Base-by-base conservation (phyloP, 2,888 invertebrate species). In the Crepidodera aurea region DNA sequence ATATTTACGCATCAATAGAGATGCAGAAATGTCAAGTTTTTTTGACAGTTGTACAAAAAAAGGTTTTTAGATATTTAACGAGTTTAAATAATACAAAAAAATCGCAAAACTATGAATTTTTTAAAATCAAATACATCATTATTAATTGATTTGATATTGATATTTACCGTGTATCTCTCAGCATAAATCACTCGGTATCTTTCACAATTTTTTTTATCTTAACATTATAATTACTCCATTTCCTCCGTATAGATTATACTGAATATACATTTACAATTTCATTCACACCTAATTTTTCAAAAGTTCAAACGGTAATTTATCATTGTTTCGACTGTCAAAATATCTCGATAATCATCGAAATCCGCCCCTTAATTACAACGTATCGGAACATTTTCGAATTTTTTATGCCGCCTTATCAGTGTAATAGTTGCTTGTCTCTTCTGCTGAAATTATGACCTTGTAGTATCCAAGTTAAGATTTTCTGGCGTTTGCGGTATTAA, bases 301-400 rank as follows among this genome's bases (percentile, higher is more conserved):
- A n/a, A 13, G 4, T 19, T 32, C 50, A 16, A 50, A 50, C 5
- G 12, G 6, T 13, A 13, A 51, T 51, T 51, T 51, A 51, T 51
- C 48, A 48, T 44, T 48, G 8, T 37, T 40, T 13, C 15, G 39
- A 25, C 10, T n/a, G 56, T 56, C 56, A 56, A 56, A 56, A 44
- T 34, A 10, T 22, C 32, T 19, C 34, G 56, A 56, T 56, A 56
- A 56, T 46, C 18, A 56, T 56, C 46, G 29, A 46, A 55, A 32
- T 16, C 55, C 55, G 55, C 55, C 55, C 46, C 46, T 15, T 46
- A 56, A 56, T 56, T 56, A 56, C 46, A 46, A 34, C 19, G 34
- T 46, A 46, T 22, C 13, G 56, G 46, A 55, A 55, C 44, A 44
- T 18, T 44, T 46, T 51, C 37, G 40, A 25, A 19, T 34, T 32